Base-by-base conservation (phyloP, 2,888 invertebrate genomes). In the Laothoe populi region DNA sequence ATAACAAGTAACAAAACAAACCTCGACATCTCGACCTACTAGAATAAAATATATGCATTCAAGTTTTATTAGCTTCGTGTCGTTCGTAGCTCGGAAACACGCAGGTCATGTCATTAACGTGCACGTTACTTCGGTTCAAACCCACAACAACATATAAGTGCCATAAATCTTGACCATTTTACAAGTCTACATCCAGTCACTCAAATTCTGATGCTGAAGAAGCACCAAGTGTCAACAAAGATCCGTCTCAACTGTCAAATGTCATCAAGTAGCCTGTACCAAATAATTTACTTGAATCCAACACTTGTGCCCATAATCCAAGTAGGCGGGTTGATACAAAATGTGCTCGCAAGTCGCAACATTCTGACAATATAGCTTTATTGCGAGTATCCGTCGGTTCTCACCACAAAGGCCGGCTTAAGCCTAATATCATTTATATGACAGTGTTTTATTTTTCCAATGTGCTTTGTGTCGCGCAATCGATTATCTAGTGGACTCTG, bases 341-440 rank as follows among this genome's bases (percentile, higher is more conserved):
- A 16, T n/a, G 16, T 49, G 10, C 16, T 31, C 26, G 16, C 49
- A 31, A 49, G 8, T 31, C 26, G 16, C 49, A 31, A 49, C 16
- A 16, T 49, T 31, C 49, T 49, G 49, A 49, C 49, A 49, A 53
- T 35, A 53, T 35, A 4, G 35, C 53, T 53, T 31, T 53, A 19
- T 53, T 53, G 31, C 35, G 31, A 21, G 10, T 53, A 53, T 35
- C 35, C 19, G 16, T 11, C 53, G 21, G 31, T 31, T 49, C 31
- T 19, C 53, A 53, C 35, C 53, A 35, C 53, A 53, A 53, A 53
- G 53, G 53, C 16, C 53, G 53, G 53, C 53, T 53, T 53, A 53
- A 53, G 53, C 53, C 53, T 53, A 53, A 53, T 35, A 53, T 53
- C 53, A 53, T 53, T 53, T 53, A 53, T 53, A 53, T 45, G 46